Evolutionary conservation across 2,797 vertebrate genomes (phyloP).

Genomic region (Centropyge bicolor): DNA sequence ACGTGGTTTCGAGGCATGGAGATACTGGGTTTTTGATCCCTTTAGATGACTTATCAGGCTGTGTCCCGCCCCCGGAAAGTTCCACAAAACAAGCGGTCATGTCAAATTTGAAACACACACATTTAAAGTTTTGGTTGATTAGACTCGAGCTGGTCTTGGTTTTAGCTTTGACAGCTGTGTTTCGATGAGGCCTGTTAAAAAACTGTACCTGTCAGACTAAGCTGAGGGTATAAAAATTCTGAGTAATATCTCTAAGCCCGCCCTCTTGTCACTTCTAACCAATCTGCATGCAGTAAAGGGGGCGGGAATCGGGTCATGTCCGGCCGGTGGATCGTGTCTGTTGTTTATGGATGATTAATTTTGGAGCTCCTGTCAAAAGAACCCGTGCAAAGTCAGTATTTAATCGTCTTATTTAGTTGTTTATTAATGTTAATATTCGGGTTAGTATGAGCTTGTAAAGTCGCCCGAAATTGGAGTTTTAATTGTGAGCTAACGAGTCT

Average conservation of each 20-base stretch:
- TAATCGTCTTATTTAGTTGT: background rate
- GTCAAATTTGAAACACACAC: fast-evolving
- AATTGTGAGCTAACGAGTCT: background rate
- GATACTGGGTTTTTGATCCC: fast-evolving
- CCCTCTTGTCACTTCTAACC: conserved; percentile 44
- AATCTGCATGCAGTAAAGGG: conserved; percentile 53
- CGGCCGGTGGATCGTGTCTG: conserved; percentile 35
- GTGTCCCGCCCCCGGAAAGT: background rate
- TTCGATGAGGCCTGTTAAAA: background rate
- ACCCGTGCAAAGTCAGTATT: background rate
- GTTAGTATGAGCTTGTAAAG: background rate
- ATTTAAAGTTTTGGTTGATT: background rate
- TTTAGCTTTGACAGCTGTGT: fast-evolving
- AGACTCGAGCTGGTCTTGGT: fast-evolving
- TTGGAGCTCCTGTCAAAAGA: fast-evolving
- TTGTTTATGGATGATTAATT: conserved; percentile 49
- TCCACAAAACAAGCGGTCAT: fast-evolving
- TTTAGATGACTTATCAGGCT: conserved; percentile 22
- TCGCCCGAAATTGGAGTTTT: fast-evolving
- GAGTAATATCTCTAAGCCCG: fast-evolving
- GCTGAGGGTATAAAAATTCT: fast-evolving
- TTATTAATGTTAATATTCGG: background rate
- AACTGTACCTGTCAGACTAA: fast-evolving
- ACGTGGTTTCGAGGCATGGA: background rate
- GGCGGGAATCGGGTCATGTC: conserved; percentile 66